phyloP scores from a whole-genome alignment of 2,113 vertebrate species.

The Pardalotus punctatus region DNA sequence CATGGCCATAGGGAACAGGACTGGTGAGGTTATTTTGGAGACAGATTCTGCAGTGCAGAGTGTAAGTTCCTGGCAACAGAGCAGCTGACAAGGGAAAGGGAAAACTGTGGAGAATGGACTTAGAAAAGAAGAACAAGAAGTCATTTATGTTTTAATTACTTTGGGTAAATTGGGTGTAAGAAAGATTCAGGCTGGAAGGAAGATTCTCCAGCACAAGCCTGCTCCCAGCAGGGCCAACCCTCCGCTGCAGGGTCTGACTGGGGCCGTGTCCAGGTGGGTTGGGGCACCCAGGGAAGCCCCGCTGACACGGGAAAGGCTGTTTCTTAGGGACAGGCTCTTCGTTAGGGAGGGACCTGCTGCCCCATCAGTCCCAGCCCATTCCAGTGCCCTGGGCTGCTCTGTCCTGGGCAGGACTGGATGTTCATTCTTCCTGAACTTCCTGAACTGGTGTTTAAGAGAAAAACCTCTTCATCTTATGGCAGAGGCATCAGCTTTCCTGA shows the following conservation, averaged over 20 bases:
- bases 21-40: background rate
- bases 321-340: background rate
- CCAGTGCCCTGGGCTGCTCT: background rate
- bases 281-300: background rate
- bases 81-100: background rate
- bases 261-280: accelerated
- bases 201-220: background rate
- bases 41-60: background rate
- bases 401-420: background rate
- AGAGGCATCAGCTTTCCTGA: background rate
- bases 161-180: background rate
- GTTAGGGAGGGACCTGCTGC: background rate
- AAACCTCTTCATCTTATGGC: background rate
- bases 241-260: background rate
- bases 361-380: background rate
- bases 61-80: background rate
- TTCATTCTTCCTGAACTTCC: background rate
- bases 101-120: background rate
- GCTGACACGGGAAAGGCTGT: accelerated
- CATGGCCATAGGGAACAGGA: accelerated
- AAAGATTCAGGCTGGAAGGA: background rate
- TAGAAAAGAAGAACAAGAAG: background rate
- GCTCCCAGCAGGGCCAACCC: background rate
- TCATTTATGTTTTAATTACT: background rate
- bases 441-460: background rate